Percentiles rank a stretch among this genome's conserved stretches.
Conservation (phyloP, 2,888 invertebrate genomes). For the Lasioglossum calceatum region DNA sequence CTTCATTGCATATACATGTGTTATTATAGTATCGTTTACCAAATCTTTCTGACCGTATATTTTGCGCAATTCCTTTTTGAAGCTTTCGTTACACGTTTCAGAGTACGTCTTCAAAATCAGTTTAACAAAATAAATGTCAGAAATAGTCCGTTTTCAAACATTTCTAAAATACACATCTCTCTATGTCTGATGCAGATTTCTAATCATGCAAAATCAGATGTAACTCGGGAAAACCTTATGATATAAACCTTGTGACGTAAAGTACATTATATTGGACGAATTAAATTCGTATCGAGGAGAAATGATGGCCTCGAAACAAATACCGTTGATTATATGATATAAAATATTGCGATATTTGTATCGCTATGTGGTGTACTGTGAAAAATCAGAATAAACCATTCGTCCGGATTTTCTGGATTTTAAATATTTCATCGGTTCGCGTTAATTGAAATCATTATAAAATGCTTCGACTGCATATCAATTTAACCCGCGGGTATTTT, state of each 20-base stretch:
- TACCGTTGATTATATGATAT: background rate
- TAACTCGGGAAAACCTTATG: background rate
- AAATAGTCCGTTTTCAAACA: background rate
- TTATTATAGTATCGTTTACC: background rate
- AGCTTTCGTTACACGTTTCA: background rate
- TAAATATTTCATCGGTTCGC: background rate
- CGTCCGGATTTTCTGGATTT: background rate
- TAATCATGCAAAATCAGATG: background rate
- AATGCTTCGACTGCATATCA: background rate
- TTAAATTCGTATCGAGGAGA: background rate
- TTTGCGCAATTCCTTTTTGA: background rate
- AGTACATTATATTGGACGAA: background rate
- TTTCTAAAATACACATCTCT: background rate
- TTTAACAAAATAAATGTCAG: background rate
- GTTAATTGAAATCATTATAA: slow-evolving; percentile 12
- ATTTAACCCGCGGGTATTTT: background rate
- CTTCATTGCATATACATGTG: background rate
- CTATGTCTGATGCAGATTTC: background rate
- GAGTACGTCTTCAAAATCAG: too few species aligned
- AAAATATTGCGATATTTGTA: background rate
- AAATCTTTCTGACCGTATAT: too few species aligned
- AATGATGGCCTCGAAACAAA: background rate
- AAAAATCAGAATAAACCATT: slow-evolving; percentile 9
- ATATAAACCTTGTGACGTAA: background rate
- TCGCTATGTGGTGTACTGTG: background rate